Conservation (phyloP, 2,113 vertebrate species). For the Catagonus wagneri region DNA sequence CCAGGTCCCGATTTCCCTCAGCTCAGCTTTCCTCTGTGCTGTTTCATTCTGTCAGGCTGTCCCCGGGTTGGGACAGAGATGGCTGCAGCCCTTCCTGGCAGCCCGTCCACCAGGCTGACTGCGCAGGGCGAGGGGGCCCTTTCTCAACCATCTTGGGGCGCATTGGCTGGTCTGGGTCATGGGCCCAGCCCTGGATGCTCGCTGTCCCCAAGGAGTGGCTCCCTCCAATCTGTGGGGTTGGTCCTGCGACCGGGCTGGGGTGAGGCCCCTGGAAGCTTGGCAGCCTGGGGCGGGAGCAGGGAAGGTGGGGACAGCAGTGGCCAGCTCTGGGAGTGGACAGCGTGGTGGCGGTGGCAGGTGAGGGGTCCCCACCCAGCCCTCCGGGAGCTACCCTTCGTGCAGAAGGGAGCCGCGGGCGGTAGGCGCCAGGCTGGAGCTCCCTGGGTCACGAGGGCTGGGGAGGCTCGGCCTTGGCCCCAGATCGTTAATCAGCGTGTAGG, state of each 20-base stretch:
- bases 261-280: not conserved
- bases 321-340: not conserved
- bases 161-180: not conserved
- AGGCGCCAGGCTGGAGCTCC: rapidly evolving
- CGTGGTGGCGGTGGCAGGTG: not conserved
- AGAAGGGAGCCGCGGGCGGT: rapidly evolving
- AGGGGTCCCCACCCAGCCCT: not conserved
- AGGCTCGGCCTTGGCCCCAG: not conserved
- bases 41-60: rapidly evolving
- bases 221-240: rapidly evolving
- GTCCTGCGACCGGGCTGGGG: not conserved
- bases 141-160: not conserved
- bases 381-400: rapidly evolving
- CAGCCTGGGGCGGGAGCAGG: not conserved
- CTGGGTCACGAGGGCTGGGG: rapidly evolving
- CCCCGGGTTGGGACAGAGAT: not conserved
- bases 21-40: not conserved
- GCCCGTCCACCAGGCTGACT: too few relatives aligned
- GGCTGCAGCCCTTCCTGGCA: not conserved
- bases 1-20: rapidly evolving
- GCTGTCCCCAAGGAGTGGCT: rapidly evolving
- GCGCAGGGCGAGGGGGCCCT: too few relatives aligned
- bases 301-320: rapidly evolving
- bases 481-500: not conserved
- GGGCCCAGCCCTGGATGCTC: not conserved